These are phyloP conservation scores for Apamea epomidion DNA, from an alignment of 2,888 invertebrate species.

Conservation along the genomic window DNA sequence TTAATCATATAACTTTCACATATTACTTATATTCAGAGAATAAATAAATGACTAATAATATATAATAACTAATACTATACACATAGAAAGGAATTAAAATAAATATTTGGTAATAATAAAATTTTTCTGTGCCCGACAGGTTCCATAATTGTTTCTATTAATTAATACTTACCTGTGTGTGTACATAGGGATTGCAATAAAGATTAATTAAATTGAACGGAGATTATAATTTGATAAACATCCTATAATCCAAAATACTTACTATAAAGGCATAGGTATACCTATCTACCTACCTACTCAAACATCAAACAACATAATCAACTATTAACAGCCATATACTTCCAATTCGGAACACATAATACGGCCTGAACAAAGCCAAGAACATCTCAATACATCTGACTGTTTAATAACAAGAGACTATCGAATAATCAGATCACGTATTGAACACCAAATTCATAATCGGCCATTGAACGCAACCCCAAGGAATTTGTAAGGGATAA, in stretches of 20 bases:
- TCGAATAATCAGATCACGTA: constrained; percentile 75
- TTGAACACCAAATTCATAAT: constrained; percentile 81
- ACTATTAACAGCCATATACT: constrained; percentile 6
- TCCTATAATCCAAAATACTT: neutral
- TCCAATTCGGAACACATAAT: constrained; percentile 9
- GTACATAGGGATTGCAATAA: no score
- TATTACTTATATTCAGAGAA: no score
- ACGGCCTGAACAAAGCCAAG: constrained; percentile 25
- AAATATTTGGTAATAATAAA: no score
- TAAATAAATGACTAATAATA: no score
- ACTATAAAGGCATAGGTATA: neutral
- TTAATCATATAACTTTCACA: no score
- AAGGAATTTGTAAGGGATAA: constrained; percentile 81
- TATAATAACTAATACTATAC: no score
- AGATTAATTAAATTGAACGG: no score
- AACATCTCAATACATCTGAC: constrained; percentile 56
- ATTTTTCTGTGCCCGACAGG: no score
- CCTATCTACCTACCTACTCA: no score
- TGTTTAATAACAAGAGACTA: constrained; percentile 69
- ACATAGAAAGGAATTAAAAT: no score
- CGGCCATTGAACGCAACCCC: constrained; percentile 74
- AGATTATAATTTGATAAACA: neutral
- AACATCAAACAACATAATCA: constrained; percentile 11
- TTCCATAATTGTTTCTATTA: no score
- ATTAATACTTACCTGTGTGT: no score